These are phyloP conservation scores for Brachyptera risi DNA, from an alignment of 2,888 invertebrate genomes.

Conservation along the genomic window DNA sequence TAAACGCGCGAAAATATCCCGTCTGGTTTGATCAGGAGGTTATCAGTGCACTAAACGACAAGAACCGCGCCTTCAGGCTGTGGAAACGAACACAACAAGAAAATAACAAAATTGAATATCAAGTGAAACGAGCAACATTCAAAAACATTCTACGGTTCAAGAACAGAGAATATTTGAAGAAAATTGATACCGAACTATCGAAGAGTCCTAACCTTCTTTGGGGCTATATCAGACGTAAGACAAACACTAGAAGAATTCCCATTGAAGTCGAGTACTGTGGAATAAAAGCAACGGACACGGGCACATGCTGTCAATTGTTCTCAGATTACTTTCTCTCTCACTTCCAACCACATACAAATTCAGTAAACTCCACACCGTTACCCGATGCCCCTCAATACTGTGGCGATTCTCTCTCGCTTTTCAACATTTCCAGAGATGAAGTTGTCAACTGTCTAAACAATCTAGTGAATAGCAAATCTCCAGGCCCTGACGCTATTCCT, in stretches of 20 bases:
- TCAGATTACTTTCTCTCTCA: not conserved
- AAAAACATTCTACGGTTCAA: not conserved
- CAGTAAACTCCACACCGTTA: not conserved
- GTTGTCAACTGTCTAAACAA: not conserved
- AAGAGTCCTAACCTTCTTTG: not conserved
- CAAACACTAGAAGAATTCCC: not conserved
- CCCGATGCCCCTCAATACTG: not conserved
- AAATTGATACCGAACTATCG: not conserved
- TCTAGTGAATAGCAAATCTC: not conserved
- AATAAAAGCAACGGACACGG: not conserved
- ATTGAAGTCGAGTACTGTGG: not conserved
- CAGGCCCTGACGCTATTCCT: not conserved
- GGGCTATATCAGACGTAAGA: not conserved
- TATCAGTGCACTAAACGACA: slow-evolving; percentile 3
- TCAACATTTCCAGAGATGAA: not conserved
- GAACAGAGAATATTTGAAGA: not conserved
- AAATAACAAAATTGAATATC: not conserved
- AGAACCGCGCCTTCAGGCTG: not conserved
- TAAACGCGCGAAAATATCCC: not conserved
- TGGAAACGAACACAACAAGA: not conserved
- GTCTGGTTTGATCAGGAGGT: not conserved
- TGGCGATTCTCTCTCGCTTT: not conserved
- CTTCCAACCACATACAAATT: not conserved
- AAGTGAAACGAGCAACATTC: not conserved
- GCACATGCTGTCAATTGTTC: not conserved